Evolutionary conservation across 2,797 vertebrate species (phyloP), one percentile per base, ranked within the genome.

Genomic region (Austrolebias charrua): DNA sequence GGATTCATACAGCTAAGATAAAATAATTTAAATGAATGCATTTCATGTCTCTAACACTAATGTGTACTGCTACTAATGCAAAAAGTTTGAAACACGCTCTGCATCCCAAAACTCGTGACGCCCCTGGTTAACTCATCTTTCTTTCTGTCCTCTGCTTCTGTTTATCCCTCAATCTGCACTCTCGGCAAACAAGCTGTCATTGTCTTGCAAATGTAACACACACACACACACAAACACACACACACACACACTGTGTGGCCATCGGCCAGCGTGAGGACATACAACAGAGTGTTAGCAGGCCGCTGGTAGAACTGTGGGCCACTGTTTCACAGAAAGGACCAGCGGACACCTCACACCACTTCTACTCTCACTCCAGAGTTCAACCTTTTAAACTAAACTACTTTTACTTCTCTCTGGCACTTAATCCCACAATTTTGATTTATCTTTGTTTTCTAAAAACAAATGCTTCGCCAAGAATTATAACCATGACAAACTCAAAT

Each of bases 151-250:
- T 63, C 58, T 53, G 54, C 69, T 47, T 74, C 63, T 71, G 61
- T 73, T 73, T 70, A 61, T 78, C 59, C 80, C 78, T 74, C 68
- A 58, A 63, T 70, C 60, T 64, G 51, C 18, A 71, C 78, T 76
- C 60, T 59, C 40, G 55, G 73, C 71, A 60, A 85, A 88, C 88
- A 88, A 80, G 81, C 80, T 77, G 69, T 60, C 85, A 83, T 88
- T 90, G 86, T 89, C 70, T 70, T 49, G 33, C 59, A 57, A 80
- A 73, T 70, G 58, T 53, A 71, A 60, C 53, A 71, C 67, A 63
- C 48, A 66, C 59, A 66, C 33, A 69, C 47, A 69, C 64, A 74
- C 61, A n/a, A n/a, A 55, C 33, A 71, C 53, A 68, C 62, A 73
- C 60, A 58, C 55, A 48, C 55, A 60, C 60, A 75, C 71, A 62